These are phyloP conservation scores for Chloroceryle aenea DNA, from an alignment of 2,113 vertebrate species.

Conservation along the genomic window DNA sequence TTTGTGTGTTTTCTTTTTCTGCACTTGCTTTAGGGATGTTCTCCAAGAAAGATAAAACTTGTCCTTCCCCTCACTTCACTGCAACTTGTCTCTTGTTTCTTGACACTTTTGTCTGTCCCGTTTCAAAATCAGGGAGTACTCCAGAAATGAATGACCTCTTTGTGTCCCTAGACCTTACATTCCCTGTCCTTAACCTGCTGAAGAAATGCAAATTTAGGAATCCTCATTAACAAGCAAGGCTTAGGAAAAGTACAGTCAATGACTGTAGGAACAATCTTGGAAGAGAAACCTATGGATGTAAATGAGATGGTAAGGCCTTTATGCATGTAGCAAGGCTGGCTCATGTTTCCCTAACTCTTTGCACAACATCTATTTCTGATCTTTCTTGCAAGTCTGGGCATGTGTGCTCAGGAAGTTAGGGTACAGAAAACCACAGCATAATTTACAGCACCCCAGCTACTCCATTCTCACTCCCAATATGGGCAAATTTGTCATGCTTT, in stretches of 20 bases:
- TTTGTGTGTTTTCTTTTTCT: neutral
- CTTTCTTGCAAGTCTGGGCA: neutral
- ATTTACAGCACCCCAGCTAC: neutral
- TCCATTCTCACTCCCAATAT: neutral
- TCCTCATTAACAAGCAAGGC: neutral
- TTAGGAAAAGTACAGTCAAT: neutral
- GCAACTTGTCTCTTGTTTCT: neutral
- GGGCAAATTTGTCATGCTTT: neutral
- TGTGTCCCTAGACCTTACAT: neutral
- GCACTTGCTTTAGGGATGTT: neutral
- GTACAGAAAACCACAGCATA: neutral
- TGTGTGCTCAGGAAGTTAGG: neutral
- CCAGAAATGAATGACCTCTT: neutral
- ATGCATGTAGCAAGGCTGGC: neutral
- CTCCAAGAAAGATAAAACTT: neutral
- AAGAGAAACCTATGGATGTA: neutral
- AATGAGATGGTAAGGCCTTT: neutral
- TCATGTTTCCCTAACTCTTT: neutral
- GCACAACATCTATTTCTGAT: neutral
- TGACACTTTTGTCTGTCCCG: neutral
- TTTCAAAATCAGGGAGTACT: neutral
- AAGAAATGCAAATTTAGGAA: constrained; percentile 14
- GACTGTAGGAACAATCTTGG: neutral
- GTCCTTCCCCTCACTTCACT: neutral
- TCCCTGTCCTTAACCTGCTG: neutral